Evolutionary conservation across 2,797 vertebrate genomes (phyloP).

Genomic region (Aplochiton taeniatus): DNA sequence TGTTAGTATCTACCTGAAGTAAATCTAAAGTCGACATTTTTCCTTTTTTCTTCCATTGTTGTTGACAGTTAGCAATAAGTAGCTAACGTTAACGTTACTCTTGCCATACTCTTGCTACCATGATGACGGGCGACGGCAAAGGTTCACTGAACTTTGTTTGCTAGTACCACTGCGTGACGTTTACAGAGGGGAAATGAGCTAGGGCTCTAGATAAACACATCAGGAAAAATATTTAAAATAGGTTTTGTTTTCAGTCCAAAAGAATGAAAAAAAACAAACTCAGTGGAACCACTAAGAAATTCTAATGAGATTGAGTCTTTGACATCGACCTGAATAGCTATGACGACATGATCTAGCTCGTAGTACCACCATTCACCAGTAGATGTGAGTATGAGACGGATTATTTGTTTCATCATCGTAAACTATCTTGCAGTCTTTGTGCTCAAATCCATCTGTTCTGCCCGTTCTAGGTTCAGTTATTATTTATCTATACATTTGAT

Average conservation of each 20-base stretch:
- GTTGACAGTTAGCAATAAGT: constrained; percentile 31
- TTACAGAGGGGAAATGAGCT: no score
- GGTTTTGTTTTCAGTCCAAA: no score
- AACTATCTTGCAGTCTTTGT: not conserved
- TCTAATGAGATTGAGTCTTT: not conserved
- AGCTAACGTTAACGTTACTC: constrained; percentile 19
- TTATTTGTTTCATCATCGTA: not conserved
- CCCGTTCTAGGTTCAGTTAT: not conserved
- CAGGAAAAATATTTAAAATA: not conserved
- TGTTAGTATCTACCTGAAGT: constrained; percentile 52
- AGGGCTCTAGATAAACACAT: constrained; percentile 8
- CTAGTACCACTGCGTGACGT: constrained; percentile 38
- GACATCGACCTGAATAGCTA: not conserved
- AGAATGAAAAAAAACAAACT: no score
- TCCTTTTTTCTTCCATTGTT: constrained; percentile 57
- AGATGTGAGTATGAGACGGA: constrained; percentile 3
- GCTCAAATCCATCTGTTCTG: not conserved
- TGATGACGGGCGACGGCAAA: not conserved
- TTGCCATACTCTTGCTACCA: constrained; percentile 34
- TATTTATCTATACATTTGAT: no score
- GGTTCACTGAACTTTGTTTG: constrained; percentile 17
- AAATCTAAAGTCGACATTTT: constrained; percentile 19
- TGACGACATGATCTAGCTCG: not conserved
- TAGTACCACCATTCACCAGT: constrained; percentile 5
- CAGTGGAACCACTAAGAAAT: no score